A percentile compares a stretch with the other conserved stretches of the same genome.
phyloP scores from a whole-genome alignment of 2,113 vertebrate genomes.

The Arenaria interpres region DNA sequence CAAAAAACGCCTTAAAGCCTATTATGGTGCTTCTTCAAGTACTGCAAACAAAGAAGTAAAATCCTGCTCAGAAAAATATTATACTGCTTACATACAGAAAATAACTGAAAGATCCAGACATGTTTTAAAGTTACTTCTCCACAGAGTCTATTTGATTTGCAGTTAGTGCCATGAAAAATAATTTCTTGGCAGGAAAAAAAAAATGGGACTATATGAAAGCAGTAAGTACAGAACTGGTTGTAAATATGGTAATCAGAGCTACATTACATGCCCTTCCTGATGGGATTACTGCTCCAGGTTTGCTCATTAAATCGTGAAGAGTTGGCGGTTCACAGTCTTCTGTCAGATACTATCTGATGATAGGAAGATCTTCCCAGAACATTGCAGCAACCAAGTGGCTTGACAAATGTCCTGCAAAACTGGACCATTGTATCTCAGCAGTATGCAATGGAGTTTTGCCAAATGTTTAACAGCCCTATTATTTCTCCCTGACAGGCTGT shows the following conservation, averaged over 20 bases:
- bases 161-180: neutral
- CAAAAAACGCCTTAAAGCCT: neutral
- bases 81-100: neutral
- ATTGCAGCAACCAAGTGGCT: neutral
- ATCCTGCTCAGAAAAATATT: neutral
- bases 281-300: neutral
- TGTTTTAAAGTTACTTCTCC: constrained; percentile 17
- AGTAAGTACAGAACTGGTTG: neutral
- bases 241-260: neutral
- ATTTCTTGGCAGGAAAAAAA: neutral
- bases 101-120: neutral
- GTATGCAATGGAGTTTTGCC: constrained; percentile 4
- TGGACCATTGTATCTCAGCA: neutral
- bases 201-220: neutral
- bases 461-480: constrained; percentile 44
- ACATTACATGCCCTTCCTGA: neutral
- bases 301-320: constrained; percentile 33
- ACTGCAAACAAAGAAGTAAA: neutral
- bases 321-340: neutral
- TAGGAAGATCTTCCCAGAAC: neutral
- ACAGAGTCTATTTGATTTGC: neutral
- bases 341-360: constrained; percentile 10
- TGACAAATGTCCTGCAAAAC: neutral
- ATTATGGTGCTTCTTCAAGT: neutral
- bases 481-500: constrained; percentile 45